These are phyloP conservation scores for Drosophila putrida DNA, from an alignment of 2,888 invertebrate species.

Conservation along the genomic window DNA sequence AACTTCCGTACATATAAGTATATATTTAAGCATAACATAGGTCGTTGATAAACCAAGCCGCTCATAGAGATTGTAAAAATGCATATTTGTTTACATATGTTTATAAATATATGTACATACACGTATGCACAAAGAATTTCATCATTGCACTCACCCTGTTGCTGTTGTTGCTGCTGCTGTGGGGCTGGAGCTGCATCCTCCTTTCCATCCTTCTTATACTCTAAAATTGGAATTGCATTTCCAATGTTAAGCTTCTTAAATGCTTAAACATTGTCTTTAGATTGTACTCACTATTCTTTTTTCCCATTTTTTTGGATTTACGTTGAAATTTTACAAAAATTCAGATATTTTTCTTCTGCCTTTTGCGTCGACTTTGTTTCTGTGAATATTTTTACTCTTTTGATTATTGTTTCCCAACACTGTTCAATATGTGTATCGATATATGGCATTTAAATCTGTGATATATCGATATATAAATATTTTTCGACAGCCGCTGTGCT, in stretches of 20 bases:
- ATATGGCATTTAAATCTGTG: not conserved
- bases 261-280: not conserved
- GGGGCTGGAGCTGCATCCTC: slow-evolving; percentile 13
- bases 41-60: not conserved
- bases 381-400: not conserved
- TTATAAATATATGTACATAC: not conserved
- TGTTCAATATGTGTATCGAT: not conserved
- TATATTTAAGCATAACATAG: not conserved
- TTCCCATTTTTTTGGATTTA: slow-evolving; percentile 49
- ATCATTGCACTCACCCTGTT: slow-evolving; percentile 43
- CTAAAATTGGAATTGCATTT: slow-evolving; percentile 18
- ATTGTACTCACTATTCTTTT: slow-evolving; percentile 58
- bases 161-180: slow-evolving; percentile 29
- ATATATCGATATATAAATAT: no score
- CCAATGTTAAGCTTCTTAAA: not conserved
- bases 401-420: not conserved
- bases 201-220: slow-evolving; percentile 19
- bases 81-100: not conserved
- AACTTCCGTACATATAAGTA: not conserved
- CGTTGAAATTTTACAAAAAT: not conserved
- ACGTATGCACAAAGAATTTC: slow-evolving; percentile 9
- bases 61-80: not conserved
- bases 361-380: not conserved
- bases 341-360: not conserved
- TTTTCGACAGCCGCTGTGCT: no score